phyloP scores from a whole-genome alignment of 2,888 invertebrate species.

The Theodoxus fluviatilis region DNA sequence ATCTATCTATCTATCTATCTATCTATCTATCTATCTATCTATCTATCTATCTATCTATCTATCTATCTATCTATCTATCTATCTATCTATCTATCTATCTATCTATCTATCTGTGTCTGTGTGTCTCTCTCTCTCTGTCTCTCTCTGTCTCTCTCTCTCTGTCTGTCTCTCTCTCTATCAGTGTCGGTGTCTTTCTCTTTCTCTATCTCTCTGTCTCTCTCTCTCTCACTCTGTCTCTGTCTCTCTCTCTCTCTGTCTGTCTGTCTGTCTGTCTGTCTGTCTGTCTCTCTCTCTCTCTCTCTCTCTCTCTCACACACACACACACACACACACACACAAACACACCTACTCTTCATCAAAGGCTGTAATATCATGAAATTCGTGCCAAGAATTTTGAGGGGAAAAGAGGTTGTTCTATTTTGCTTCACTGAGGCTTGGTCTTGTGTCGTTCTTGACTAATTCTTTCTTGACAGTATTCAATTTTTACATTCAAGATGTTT shows the following conservation, averaged over 20 bases:
- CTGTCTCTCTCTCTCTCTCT: neutral
- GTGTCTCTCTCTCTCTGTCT: neutral
- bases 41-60: neutral
- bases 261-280: constrained; percentile 9
- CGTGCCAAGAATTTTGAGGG: no score
- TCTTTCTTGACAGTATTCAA: no score
- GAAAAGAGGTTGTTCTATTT: no score
- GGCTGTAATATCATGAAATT: no score
- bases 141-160: neutral
- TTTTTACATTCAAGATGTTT: no score
- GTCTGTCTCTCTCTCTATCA: neutral
- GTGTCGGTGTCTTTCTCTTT: neutral
- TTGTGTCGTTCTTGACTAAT: no score
- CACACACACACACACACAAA: no score
- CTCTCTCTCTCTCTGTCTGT: neutral
- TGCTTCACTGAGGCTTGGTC: no score
- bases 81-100: neutral
- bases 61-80: neutral
- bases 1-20: neutral
- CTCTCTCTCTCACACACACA: no score
- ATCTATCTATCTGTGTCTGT: constrained; percentile 4
- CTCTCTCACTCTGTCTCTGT: neutral
- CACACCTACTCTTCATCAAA: no score
- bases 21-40: neutral
- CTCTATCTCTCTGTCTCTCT: neutral